Evolutionary conservation across 1,140 invertebrate species (phyloP).

Genomic region (Argopecten irradians): DNA sequence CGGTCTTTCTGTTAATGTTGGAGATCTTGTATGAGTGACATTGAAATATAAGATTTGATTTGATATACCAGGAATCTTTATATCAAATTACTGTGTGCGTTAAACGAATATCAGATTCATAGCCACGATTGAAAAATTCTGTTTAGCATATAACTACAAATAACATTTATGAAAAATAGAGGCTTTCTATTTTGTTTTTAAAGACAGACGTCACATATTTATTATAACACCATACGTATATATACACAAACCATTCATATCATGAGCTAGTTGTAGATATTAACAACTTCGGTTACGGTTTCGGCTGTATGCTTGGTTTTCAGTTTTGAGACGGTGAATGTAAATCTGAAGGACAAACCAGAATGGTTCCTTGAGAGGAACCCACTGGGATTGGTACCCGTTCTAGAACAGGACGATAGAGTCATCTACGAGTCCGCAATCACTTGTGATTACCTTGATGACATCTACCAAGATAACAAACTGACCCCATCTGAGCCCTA

Average conservation of each 20-base stretch:
- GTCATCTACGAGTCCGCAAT: slow-evolving; percentile 88
- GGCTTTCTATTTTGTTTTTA: no score
- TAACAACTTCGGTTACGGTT: no score
- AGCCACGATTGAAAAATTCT: no score
- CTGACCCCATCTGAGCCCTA: slow-evolving; percentile 86
- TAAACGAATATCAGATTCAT: no score
- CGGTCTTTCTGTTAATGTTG: no score
- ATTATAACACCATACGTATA: background rate
- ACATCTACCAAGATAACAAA: slow-evolving; percentile 83
- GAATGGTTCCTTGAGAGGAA: slow-evolving; percentile 88
- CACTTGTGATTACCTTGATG: slow-evolving; percentile 90
- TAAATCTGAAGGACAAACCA: slow-evolving; percentile 89
- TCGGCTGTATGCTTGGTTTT: slow-evolving; percentile 27
- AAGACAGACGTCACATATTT: no score
- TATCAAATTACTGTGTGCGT: no score
- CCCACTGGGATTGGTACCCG: slow-evolving; percentile 88
- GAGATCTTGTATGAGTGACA: no score
- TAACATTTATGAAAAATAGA: no score
- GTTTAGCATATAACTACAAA: no score
- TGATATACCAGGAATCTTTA: no score
- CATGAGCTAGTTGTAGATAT: background rate
- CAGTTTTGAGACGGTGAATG: slow-evolving; percentile 66
- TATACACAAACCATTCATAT: background rate
- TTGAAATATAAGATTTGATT: no score
- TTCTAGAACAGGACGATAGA: slow-evolving; percentile 83